phyloP scores from a whole-genome alignment of 2,113 vertebrate genomes.

The Gymnobelideus leadbeateri region DNA sequence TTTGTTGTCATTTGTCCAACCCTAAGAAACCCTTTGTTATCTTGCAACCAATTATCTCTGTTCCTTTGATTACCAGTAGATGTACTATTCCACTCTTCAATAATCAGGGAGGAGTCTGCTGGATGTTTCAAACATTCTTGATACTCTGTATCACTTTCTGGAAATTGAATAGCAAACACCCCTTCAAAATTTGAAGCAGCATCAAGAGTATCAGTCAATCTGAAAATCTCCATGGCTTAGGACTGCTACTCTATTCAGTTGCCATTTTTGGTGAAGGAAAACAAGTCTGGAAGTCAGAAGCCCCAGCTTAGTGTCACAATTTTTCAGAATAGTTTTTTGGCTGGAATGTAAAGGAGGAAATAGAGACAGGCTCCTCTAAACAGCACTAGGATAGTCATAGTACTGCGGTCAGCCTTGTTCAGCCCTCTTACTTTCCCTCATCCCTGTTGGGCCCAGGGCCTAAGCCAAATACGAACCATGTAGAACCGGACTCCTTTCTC shows the following conservation, averaged over 20 bases:
- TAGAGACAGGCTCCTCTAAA: neutral
- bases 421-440: neutral
- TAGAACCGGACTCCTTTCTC: neutral
- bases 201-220: slow-evolving; percentile 85
- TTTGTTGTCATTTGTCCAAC: slow-evolving; percentile 84
- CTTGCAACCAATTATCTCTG: slow-evolving; percentile 85
- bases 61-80: slow-evolving; percentile 88
- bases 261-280: neutral
- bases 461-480: too few relatives aligned
- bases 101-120: slow-evolving; percentile 88
- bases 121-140: slow-evolving; percentile 89
- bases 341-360: accelerated
- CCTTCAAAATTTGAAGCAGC: slow-evolving; percentile 85
- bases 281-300: slow-evolving; percentile 1
- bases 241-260: neutral
- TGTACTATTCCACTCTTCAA: slow-evolving; percentile 92
- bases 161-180: slow-evolving; percentile 91
- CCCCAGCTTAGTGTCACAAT: neutral
- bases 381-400: too few relatives aligned
- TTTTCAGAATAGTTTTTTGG: neutral
- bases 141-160: slow-evolving; percentile 89
- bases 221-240: slow-evolving; percentile 70
- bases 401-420: accelerated
- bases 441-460: neutral
- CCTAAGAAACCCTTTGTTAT: slow-evolving; percentile 84